Evolutionary conservation across 2,113 vertebrate genomes (phyloP).

Genomic region (Ophiodon elongatus): DNA sequence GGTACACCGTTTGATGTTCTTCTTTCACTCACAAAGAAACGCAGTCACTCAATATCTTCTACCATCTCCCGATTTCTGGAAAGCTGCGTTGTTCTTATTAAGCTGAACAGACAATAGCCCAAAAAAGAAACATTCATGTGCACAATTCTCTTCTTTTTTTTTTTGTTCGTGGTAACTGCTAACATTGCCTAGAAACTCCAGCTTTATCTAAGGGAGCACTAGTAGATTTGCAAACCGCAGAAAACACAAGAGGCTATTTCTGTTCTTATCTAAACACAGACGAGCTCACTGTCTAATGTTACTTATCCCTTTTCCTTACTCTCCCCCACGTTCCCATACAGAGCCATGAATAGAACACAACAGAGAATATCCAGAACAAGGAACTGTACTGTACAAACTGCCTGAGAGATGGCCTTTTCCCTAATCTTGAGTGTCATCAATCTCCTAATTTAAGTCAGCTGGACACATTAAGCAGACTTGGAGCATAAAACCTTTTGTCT

Average conservation of each 20-base stretch:
- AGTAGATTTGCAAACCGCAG: constrained; percentile 59
- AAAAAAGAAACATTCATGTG: neutral
- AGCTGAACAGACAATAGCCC: neutral
- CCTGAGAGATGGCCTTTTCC: constrained; percentile 57
- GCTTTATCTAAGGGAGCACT: constrained; percentile 35
- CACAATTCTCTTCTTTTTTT: neutral
- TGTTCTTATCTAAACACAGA: constrained; percentile 79
- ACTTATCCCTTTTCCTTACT: constrained; percentile 72
- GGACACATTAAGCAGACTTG: constrained; percentile 36
- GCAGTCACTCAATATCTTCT: neutral
- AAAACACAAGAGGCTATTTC: constrained; percentile 74
- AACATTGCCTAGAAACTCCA: constrained; percentile 9
- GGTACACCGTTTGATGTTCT: constrained; percentile 77
- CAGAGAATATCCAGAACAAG: constrained; percentile 76
- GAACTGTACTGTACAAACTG: constrained; percentile 57
- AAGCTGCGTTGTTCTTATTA: neutral
- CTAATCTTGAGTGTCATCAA: constrained; percentile 59
- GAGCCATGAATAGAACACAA: constrained; percentile 75
- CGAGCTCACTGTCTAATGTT: constrained; percentile 70
- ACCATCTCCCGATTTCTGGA: neutral
- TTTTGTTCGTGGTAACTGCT: neutral
- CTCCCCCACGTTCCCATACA: constrained; percentile 79
- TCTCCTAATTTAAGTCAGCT: constrained; percentile 56
- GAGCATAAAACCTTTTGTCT: constrained; percentile 46
- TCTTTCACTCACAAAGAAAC: neutral